Conservation (phyloP, 2,113 vertebrate genomes). For the Anarhynchus alexandrinus region DNA sequence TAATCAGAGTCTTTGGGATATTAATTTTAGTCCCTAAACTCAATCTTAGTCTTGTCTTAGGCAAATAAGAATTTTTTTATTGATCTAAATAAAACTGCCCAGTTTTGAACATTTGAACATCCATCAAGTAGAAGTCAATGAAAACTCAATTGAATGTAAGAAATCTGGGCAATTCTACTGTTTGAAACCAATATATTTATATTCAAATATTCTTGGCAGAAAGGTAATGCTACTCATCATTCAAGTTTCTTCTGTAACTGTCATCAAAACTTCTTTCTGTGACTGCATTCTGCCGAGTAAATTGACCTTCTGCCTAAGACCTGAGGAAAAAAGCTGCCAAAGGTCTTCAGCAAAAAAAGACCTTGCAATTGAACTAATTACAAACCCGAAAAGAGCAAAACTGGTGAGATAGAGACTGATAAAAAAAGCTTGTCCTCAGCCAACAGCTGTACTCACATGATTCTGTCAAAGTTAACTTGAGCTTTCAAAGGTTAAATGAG, state of each 20-base stretch:
- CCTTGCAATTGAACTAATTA: background rate
- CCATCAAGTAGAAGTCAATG: background rate
- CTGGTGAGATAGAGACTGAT: background rate
- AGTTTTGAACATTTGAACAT: background rate
- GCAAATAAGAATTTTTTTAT: background rate
- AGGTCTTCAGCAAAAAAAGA: background rate
- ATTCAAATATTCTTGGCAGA: background rate
- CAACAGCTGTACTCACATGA: background rate
- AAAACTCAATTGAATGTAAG: background rate
- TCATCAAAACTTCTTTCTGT: background rate
- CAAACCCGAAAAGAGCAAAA: background rate
- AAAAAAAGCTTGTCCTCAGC: background rate
- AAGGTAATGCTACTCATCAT: background rate
- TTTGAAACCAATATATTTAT: background rate
- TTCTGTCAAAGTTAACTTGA: background rate
- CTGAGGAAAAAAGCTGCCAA: background rate
- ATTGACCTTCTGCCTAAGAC: background rate
- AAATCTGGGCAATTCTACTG: background rate
- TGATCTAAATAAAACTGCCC: background rate
- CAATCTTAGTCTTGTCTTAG: background rate
- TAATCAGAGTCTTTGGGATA: background rate
- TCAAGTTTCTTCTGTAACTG: background rate
- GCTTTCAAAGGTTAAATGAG: background rate
- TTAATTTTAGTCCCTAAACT: background rate
- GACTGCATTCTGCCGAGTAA: background rate